phyloP scores from a whole-genome alignment of 2,797 vertebrate species.

The Myotis findleyi region DNA sequence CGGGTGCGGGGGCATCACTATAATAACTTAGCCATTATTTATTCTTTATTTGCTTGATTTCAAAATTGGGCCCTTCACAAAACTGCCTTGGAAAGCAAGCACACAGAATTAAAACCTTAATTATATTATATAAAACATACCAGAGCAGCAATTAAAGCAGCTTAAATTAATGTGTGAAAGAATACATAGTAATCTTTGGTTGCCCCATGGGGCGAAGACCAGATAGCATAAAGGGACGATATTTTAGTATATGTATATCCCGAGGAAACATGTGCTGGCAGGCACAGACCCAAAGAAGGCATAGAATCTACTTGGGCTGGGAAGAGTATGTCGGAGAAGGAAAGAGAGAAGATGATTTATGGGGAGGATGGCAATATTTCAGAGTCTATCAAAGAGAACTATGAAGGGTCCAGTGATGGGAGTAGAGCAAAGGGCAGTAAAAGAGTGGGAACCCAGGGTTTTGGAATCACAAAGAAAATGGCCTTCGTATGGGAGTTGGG shows the following conservation, averaged over 20 bases:
- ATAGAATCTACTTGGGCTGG: neutral
- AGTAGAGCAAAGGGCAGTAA: neutral
- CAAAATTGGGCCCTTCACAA: constrained; percentile 81
- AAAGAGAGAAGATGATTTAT: neutral
- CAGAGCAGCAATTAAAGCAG: constrained; percentile 81
- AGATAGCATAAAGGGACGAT: constrained; percentile 78
- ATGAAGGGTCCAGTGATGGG: neutral
- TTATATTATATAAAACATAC: constrained; percentile 83
- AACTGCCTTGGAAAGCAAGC: constrained; percentile 78
- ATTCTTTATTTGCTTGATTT: constrained; percentile 81
- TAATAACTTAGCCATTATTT: constrained; percentile 74
- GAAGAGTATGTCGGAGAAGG: neutral
- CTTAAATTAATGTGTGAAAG: constrained; percentile 81
- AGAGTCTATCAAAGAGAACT: neutral
- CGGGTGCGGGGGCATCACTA: neutral
- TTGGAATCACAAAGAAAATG: neutral
- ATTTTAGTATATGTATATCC: constrained; percentile 66
- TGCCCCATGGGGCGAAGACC: constrained; percentile 78
- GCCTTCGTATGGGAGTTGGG: neutral
- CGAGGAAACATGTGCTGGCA: neutral
- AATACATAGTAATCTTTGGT: constrained; percentile 80
- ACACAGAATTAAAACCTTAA: constrained; percentile 82
- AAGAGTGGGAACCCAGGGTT: neutral
- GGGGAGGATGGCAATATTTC: neutral
- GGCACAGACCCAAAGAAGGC: constrained; percentile 6